Evolutionary conservation across 2,113 vertebrate genomes (phyloP).

Genomic region (Elephas maximus): DNA sequence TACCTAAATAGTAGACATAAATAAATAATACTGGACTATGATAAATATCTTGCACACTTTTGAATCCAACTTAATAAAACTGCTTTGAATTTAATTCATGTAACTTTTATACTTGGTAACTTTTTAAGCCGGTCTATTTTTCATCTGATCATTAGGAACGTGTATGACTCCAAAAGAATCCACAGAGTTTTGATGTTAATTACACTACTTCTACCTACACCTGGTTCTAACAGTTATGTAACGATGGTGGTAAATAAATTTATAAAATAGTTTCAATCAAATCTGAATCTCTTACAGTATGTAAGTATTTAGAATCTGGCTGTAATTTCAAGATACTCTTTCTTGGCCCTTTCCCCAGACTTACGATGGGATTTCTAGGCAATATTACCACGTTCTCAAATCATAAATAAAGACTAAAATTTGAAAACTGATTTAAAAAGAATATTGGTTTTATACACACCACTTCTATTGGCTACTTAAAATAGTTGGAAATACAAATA

Average conservation of each 20-base stretch:
- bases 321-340: constrained; percentile 16
- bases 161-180: background rate
- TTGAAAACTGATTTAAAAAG: background rate
- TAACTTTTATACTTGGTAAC: constrained; percentile 7
- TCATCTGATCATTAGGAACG: background rate
- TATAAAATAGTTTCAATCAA: constrained; percentile 31
- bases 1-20: background rate
- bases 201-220: background rate
- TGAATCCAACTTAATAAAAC: constrained; percentile 31
- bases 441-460: background rate
- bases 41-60: constrained; percentile 15
- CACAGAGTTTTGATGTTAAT: constrained; percentile 17
- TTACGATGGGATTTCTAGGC: background rate
- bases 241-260: background rate
- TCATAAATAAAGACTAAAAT: constrained; percentile 31
- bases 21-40: background rate
- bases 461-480: background rate
- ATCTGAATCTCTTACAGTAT: constrained; percentile 7
- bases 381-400: constrained; percentile 7
- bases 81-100: constrained; percentile 19
- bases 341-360: background rate
- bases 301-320: background rate
- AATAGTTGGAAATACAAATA: background rate
- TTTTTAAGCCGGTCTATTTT: constrained; percentile 22
- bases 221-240: background rate